Base-by-base conservation (phyloP, 2,888 invertebrate genomes). In the Eueremaeus valkanovi region DNA sequence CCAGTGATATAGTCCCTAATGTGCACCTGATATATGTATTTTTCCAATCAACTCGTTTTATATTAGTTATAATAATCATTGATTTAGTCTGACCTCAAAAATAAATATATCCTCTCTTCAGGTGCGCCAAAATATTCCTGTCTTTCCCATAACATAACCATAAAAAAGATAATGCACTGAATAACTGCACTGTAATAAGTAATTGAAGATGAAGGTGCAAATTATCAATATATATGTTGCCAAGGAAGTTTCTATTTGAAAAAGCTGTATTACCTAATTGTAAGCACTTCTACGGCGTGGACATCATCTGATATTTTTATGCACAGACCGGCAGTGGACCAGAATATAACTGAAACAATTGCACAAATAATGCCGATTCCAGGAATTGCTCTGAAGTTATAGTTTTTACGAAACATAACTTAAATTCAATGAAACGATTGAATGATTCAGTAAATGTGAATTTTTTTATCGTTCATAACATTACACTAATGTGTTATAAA, bases 1-100 rank as follows among this genome's bases (percentile, higher is more conserved):
- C 75, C 73, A 75, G 24, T 18, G 75, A 75, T 49, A 75, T 49
- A 3, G 75, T 75, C 18, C 75, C 75, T n/a, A 72, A 61, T 40
- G 70, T 24, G 36, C 75, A 75, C 36, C 75, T 75, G 9, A 42
- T 29, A 3, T 21, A 51, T 24, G 24, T 3, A n/a, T 66, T 18
- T 11, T 24, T 58, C 3, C 18, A 21, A n/a, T 51, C 21, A n/a
- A 51, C 18, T 51, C n/a, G n/a, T 27, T 27, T 58, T 58, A 9
- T 58, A 24, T 31, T 13, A 66, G 16, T 5, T 66, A 21, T 21
- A 73, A 27, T 33, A 70, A 70, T 33, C 11, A 18, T 27, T 1
- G 3, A 36, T 74, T 9, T 1, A 29, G 13, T 18, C 40, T n/a
- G 18, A 75, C 75, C 75, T 75, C n/a, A 75, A 33, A 72, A 72